Evolutionary conservation across 1,140 invertebrate species (phyloP).

Genomic region (Lepidurus arcticus): DNA sequence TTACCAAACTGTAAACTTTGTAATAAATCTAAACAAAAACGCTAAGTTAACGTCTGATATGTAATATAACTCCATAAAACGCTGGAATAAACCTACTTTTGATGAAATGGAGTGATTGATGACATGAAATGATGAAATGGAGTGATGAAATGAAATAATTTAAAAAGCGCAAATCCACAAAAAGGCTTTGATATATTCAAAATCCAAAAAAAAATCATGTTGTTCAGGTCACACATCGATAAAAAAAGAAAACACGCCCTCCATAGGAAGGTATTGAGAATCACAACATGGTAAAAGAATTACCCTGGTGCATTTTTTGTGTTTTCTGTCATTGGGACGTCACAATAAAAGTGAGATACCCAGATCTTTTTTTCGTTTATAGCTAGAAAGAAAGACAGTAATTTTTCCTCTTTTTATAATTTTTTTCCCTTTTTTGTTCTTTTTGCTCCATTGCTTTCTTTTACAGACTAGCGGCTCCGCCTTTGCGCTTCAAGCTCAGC

Average conservation of each 20-base stretch:
- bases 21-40: neutral
- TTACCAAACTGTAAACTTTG: neutral
- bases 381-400: neutral
- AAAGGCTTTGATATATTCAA: neutral
- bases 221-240: conserved; percentile 1
- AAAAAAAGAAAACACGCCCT: neutral
- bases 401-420: neutral
- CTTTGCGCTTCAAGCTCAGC: neutral
- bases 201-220: neutral
- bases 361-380: neutral
- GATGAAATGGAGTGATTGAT: too few relatives aligned
- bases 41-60: neutral
- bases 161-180: too few relatives aligned
- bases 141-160: too few relatives aligned
- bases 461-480: neutral
- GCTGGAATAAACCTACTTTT: too few relatives aligned
- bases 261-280: conserved; percentile 6
- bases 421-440: neutral
- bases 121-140: too few relatives aligned
- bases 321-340: neutral
- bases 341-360: neutral
- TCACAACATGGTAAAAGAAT: neutral
- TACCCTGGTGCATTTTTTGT: neutral
- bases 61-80: neutral
- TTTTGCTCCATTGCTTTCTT: neutral